Evolutionary conservation across 2,888 invertebrate genomes (phyloP).

Genomic region (Callosobruchus maculatus): DNA sequence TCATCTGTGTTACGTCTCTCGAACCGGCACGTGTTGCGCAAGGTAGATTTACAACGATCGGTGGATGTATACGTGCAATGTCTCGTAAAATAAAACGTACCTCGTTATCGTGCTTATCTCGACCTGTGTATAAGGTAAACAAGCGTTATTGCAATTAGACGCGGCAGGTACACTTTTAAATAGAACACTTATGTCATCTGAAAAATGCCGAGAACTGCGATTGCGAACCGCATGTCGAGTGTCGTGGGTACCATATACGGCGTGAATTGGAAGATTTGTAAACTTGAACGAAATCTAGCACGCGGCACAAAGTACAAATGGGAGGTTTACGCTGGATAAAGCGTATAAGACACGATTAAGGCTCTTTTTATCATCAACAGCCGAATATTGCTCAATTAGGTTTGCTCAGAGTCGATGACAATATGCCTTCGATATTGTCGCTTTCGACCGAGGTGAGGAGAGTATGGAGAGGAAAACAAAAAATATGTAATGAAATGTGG

Average conservation of each 20-base stretch:
- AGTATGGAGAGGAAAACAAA: too few species aligned
- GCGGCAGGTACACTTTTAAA: conserved; percentile 9
- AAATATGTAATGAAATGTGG: too few species aligned
- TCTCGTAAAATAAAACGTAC: background rate
- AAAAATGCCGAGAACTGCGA: background rate
- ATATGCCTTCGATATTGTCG: too few species aligned
- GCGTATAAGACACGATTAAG: too few species aligned
- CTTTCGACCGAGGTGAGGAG: too few species aligned
- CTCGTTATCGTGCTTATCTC: conserved; percentile 19
- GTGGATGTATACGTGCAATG: background rate
- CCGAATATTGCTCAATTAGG: too few species aligned
- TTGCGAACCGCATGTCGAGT: background rate
- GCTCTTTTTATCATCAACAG: too few species aligned
- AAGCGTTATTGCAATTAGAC: conserved; percentile 15
- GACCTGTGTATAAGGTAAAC: conserved; percentile 18
- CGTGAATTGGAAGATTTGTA: background rate
- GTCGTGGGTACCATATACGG: background rate
- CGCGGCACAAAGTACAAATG: background rate
- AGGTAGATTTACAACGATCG: background rate
- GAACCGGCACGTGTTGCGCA: background rate
- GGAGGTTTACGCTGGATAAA: too few species aligned
- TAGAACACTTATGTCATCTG: conserved; percentile 2
- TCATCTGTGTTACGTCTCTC: background rate
- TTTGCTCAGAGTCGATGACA: too few species aligned
- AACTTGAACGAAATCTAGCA: background rate